A percentile compares a stretch with the other conserved stretches of the same genome.
Conservation (phyloP, 2,888 invertebrate species). For the Chironomus riparius region DNA sequence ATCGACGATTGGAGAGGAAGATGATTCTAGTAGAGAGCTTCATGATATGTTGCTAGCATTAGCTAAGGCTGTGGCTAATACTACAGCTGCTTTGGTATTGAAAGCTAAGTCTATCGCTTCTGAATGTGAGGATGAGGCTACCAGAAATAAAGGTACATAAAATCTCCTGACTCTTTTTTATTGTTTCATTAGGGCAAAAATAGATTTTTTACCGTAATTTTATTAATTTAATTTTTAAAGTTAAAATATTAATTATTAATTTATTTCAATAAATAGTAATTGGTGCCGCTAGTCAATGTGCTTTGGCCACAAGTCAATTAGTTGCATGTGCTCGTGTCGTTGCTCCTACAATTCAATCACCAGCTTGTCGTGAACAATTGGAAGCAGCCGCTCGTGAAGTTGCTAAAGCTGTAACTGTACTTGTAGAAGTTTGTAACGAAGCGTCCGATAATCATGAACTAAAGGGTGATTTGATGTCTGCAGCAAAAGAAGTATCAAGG, state of each 20-base stretch:
- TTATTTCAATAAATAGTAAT: slow-evolving; percentile 54
- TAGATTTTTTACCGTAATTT: too few species aligned
- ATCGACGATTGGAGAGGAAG: slow-evolving; percentile 85
- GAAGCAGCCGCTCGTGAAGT: slow-evolving; percentile 89
- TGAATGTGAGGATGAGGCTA: slow-evolving; percentile 59
- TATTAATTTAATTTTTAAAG: background rate
- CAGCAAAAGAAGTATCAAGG: slow-evolving; percentile 79
- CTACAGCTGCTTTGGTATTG: slow-evolving; percentile 90
- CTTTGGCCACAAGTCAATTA: slow-evolving; percentile 92
- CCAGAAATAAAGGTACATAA: slow-evolving; percentile 34
- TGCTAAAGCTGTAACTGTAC: slow-evolving; percentile 78
- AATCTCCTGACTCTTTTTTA: background rate
- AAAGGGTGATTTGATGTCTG: slow-evolving; percentile 66
- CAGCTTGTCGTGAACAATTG: slow-evolving; percentile 82
- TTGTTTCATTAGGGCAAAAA: too few species aligned
- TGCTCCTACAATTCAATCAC: slow-evolving; percentile 71
- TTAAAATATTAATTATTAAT: too few species aligned
- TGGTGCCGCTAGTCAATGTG: slow-evolving; percentile 92
- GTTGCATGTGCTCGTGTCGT: slow-evolving; percentile 96
- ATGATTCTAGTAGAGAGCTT: slow-evolving; percentile 71
- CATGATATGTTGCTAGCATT: slow-evolving; percentile 85
- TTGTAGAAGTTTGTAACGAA: slow-evolving; percentile 74
- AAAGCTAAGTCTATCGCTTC: slow-evolving; percentile 95
- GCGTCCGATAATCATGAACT: slow-evolving; percentile 57
- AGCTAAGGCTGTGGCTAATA: slow-evolving; percentile 96